phyloP scores from a whole-genome alignment of 2,797 vertebrate species.

The Bovichtus variegatus region DNA sequence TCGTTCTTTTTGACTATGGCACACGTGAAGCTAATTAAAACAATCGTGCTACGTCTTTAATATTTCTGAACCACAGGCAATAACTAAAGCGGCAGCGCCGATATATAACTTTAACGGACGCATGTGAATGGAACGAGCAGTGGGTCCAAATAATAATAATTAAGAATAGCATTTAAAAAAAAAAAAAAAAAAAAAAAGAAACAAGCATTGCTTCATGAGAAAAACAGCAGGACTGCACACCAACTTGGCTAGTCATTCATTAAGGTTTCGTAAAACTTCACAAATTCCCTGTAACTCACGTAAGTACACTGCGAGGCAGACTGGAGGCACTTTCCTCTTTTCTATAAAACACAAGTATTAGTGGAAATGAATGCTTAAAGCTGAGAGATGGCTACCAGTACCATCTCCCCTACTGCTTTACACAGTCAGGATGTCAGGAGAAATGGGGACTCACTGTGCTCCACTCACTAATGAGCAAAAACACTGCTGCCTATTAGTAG shows the following conservation, averaged over 20 bases:
- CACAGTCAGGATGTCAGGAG: conserved; percentile 73
- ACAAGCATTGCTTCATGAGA: conserved; percentile 10
- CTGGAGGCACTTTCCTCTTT: conserved; percentile 59
- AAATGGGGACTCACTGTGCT: conserved; percentile 53
- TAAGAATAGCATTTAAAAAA: conserved; percentile 35
- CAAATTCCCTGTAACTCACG: conserved; percentile 49
- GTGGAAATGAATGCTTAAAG: conserved; percentile 62
- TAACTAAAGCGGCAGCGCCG: conserved; percentile 14
- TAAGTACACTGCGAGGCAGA: conserved; percentile 45
- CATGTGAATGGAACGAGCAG: conserved; percentile 28
- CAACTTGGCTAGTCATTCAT: conserved; percentile 47
- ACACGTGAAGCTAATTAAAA: conserved; percentile 61
- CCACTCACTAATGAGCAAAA: conserved; percentile 73
- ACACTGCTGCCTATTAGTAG: conserved; percentile 63
- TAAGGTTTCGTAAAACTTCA: conserved; percentile 55
- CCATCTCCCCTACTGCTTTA: conserved; percentile 78
- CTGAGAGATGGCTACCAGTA: conserved; percentile 57
- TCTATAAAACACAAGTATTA: conserved; percentile 76
- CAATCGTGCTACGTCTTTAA: conserved; percentile 39
- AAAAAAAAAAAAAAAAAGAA: conserved; percentile 15
- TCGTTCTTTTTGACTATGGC: conserved; percentile 32
- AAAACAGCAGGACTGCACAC: conserved; percentile 58
- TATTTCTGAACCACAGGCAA: conserved; percentile 31
- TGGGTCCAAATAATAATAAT: conserved; percentile 42
- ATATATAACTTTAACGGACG: conserved; percentile 38